Conservation (phyloP, 2,797 vertebrate species). For the Danio tinwini region DNA sequence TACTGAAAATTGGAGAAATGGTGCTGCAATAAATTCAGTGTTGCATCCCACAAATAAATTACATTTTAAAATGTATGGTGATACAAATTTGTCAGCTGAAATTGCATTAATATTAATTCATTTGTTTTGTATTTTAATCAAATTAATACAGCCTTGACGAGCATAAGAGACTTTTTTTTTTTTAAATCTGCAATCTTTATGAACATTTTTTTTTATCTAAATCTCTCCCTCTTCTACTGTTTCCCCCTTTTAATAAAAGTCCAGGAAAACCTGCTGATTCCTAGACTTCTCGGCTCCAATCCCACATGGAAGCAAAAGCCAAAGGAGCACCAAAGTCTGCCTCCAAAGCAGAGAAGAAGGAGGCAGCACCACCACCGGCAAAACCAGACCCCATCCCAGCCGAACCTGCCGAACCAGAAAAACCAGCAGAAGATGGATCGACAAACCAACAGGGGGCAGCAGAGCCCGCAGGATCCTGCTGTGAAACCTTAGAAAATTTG, state of each 20-base stretch:
- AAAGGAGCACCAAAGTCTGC: slow-evolving; percentile 75
- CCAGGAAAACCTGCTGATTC: background rate
- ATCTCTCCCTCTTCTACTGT: background rate
- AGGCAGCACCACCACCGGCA: slow-evolving; percentile 65
- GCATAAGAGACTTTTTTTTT: background rate
- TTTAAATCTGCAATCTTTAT: background rate
- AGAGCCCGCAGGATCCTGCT: slow-evolving; percentile 69
- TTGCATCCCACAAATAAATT: background rate
- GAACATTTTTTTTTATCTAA: background rate
- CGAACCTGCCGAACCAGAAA: slow-evolving; percentile 72
- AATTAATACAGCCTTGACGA: background rate
- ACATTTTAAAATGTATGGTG: background rate
- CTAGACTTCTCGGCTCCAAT: slow-evolving; percentile 1
- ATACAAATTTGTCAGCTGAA: background rate
- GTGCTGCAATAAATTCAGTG: background rate
- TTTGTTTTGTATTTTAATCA: background rate
- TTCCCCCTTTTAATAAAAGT: background rate
- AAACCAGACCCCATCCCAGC: slow-evolving; percentile 64
- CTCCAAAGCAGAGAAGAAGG: slow-evolving; percentile 75
- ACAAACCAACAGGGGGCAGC: slow-evolving; percentile 68
- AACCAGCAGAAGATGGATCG: slow-evolving; percentile 71
- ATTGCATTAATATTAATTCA: background rate
- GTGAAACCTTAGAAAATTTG: slow-evolving; percentile 81
- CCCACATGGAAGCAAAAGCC: slow-evolving; percentile 79
- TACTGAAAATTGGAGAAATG: background rate